Conservation (phyloP, 2,113 vertebrate genomes). For the Rhegmatorhina hoffmannsi region DNA sequence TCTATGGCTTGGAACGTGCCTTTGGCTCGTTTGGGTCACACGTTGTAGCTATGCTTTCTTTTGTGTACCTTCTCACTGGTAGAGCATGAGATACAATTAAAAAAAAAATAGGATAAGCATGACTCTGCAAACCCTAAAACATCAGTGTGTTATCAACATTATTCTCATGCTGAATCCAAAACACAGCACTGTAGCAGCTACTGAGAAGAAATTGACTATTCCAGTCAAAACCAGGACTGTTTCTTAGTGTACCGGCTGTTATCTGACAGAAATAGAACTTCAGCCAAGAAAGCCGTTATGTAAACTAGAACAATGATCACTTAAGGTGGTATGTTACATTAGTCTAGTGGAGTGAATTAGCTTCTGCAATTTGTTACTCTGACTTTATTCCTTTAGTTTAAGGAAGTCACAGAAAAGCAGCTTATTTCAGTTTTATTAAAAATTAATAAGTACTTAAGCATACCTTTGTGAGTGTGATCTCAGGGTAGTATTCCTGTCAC, state of each 20-base stretch:
- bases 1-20: not conserved
- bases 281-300: accelerated
- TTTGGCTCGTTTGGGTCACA: not conserved
- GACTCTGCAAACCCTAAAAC: not conserved
- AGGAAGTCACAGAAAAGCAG: not conserved
- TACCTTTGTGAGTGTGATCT: not conserved
- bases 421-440: not conserved
- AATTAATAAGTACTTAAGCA: not conserved
- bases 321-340: accelerated
- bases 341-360: not conserved
- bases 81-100: accelerated
- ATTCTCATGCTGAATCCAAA: not conserved
- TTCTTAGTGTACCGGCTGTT: not conserved
- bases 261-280: not conserved
- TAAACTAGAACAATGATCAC: not conserved
- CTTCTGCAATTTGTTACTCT: not conserved
- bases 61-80: not conserved
- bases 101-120: not conserved
- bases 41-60: not conserved
- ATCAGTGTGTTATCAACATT: not conserved
- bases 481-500: not conserved
- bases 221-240: not conserved
- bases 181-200: not conserved
- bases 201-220: not conserved
- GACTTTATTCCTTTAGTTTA: not conserved